Base-by-base conservation (phyloP, 2,888 invertebrate genomes). In the Frankliniella fusca region DNA sequence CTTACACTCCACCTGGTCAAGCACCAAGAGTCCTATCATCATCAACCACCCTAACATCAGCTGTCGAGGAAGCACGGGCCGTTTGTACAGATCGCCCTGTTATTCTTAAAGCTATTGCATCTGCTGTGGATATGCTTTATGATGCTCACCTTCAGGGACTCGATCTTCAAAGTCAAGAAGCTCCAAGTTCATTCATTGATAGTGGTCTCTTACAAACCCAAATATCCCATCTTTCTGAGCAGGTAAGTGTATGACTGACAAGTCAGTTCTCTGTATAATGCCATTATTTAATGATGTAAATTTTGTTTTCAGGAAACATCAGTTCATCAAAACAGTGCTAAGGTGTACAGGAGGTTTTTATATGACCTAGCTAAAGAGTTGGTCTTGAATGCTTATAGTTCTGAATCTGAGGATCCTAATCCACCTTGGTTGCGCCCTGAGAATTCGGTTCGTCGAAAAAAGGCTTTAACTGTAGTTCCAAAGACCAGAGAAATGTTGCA, bases 331-430 rank as follows among this genome's bases (percentile, higher is more conserved):
- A 76, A 76, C 27, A 76, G 27, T 76, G 70, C 23, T 81, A 89
- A 89, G 83, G 88, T 90, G 50, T 91, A 91, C 86, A 91, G 90
- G 84, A 90, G 90, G 83, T 91, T 92, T 84, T 88, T 93, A 28
- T 90, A 92, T 83, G 91, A 92, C 87, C 88, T 93, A n/a, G 91
- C 91, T 85, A 91, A 91, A 84, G 92, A 92, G 86, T 89, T 90
- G 76, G 89, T 91, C 8, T 86, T 88, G 23, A 90, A 91, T 70
- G 88, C 90, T 83, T 90, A 90, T 85, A 88, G 89, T 81, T 87
- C 89, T 28, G 88, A 89, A 80, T 86, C 88, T 80, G 87, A 88
- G 82, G 88, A 88, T 81, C 87, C 87, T 28, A 88, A 88, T 0
- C 90, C 90, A 0, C 89, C 90, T 15, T 92, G 92, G 92, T 87